Evolutionary conservation across 1,140 invertebrate genomes (phyloP).

Genomic region (Battus philenor): DNA sequence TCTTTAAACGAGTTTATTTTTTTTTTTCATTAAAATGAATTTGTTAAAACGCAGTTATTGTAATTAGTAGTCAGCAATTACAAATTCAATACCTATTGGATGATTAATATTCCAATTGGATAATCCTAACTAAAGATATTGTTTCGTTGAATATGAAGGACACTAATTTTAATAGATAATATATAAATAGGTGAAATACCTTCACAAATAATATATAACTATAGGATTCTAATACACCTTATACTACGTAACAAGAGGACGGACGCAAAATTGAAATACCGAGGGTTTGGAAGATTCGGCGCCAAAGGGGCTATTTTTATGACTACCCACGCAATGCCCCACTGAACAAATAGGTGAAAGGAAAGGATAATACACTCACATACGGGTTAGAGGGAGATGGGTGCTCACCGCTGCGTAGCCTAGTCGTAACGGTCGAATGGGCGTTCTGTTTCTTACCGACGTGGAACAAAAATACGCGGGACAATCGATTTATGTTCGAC

Average conservation of each 20-base stretch:
- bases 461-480: conserved; percentile 71
- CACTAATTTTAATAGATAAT: too few species aligned
- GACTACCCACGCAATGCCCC: conserved; percentile 67
- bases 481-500: conserved; percentile 57
- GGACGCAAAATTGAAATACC: conserved; percentile 58
- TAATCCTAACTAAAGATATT: too few species aligned
- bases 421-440: conserved; percentile 75
- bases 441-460: conserved; percentile 74
- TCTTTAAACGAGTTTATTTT: too few species aligned
- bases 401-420: conserved; percentile 57
- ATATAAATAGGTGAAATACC: too few species aligned
- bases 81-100: too few species aligned
- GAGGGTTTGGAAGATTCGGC: conserved; percentile 67
- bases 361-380: conserved; percentile 40
- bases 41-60: too few species aligned
- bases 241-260: conserved; percentile 58
- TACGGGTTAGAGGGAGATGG: conserved; percentile 61
- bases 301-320: conserved; percentile 74
- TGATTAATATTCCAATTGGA: too few species aligned
- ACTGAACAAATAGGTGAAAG: conserved; percentile 63
- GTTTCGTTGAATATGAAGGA: too few species aligned
- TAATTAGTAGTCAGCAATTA: too few species aligned
- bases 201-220: too few species aligned
- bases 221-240: conserved; percentile 23
- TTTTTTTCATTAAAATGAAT: too few species aligned